A percentile compares a stretch with the other conserved stretches of the same genome.
These are phyloP conservation scores for Mus caroli DNA, from an alignment of 2,797 vertebrate species.

Conservation along the genomic window DNA sequence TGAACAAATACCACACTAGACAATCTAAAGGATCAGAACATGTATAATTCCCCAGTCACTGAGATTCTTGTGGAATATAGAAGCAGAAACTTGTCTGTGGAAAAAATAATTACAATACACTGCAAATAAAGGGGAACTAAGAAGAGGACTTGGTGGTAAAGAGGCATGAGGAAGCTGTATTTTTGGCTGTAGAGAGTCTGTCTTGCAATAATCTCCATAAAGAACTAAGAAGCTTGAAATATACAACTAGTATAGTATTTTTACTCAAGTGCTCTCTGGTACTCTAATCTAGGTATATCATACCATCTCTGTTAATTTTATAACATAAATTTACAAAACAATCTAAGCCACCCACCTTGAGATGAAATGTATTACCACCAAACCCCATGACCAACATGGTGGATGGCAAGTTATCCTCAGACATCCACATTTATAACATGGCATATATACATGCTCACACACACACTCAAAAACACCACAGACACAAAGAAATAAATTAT, in stretches of 20 bases:
- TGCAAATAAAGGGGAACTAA: not conserved
- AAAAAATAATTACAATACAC: slow-evolving; percentile 7
- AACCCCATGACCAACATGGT: not conserved
- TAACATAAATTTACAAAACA: slow-evolving; percentile 15
- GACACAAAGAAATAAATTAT: not conserved
- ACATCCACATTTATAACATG: too few relatives aligned
- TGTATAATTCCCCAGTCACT: slow-evolving; percentile 26
- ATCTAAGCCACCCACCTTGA: not conserved
- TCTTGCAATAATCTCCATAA: not conserved
- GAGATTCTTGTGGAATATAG: not conserved
- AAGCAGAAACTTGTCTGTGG: not conserved
- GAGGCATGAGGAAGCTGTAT: rapidly evolving
- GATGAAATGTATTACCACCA: not conserved
- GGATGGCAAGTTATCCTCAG: not conserved
- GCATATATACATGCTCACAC: not conserved
- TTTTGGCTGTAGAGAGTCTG: not conserved
- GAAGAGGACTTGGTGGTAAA: not conserved
- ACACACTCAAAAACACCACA: not conserved
- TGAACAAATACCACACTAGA: slow-evolving; percentile 38
- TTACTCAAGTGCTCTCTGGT: not conserved
- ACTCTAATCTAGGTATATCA: not conserved
- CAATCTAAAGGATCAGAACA: slow-evolving; percentile 49
- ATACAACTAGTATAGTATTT: not conserved
- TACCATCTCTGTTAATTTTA: slow-evolving; percentile 15
- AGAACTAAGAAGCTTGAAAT: not conserved